A percentile compares a stretch with the other conserved stretches of the same genome.
Evolutionary conservation across 2,888 invertebrate genomes (phyloP).

Genomic region (Drosophila helvetica): DNA sequence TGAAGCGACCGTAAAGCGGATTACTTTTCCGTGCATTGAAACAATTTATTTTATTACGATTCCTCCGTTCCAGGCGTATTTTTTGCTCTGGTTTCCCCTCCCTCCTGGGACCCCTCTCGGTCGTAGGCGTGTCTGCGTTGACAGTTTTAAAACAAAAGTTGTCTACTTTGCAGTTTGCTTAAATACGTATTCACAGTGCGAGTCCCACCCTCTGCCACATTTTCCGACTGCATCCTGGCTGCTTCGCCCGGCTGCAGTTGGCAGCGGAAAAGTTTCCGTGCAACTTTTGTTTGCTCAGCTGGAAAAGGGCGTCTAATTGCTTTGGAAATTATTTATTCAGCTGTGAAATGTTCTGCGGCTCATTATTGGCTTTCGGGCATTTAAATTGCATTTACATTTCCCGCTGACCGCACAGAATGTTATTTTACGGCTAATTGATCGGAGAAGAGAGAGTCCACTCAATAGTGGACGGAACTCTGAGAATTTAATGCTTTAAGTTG

Average conservation of each 20-base stretch:
- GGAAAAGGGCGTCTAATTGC: slow-evolving; percentile 60
- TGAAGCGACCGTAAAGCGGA: slow-evolving; percentile 69
- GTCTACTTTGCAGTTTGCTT: slow-evolving; percentile 75
- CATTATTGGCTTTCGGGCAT: slow-evolving; percentile 66
- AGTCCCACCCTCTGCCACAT: slow-evolving; percentile 12
- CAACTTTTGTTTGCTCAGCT: slow-evolving; percentile 49
- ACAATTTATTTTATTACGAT: slow-evolving; percentile 75
- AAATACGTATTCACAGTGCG: slow-evolving; percentile 57
- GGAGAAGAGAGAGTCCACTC: slow-evolving; percentile 12
- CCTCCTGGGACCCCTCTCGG: slow-evolving; percentile 7
- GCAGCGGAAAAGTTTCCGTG: slow-evolving; percentile 37
- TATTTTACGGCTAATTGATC: slow-evolving; percentile 71
- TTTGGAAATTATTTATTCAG: slow-evolving; percentile 76
- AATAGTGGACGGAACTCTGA: not conserved
- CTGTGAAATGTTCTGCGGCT: slow-evolving; percentile 74
- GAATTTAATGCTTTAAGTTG: slow-evolving; percentile 48
- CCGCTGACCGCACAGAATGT: slow-evolving; percentile 33
- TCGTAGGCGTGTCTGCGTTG: slow-evolving; percentile 70
- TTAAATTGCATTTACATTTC: slow-evolving; percentile 52
- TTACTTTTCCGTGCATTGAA: slow-evolving; percentile 74
- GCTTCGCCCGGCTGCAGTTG: not conserved
- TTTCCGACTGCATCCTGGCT: slow-evolving; percentile 23
- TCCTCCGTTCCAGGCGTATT: slow-evolving; percentile 11
- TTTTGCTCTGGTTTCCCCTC: not conserved
- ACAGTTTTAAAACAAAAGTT: slow-evolving; percentile 79